These are phyloP conservation scores for Prietella phreatophila DNA, from an alignment of 2,113 vertebrate genomes.

Conservation along the genomic window DNA sequence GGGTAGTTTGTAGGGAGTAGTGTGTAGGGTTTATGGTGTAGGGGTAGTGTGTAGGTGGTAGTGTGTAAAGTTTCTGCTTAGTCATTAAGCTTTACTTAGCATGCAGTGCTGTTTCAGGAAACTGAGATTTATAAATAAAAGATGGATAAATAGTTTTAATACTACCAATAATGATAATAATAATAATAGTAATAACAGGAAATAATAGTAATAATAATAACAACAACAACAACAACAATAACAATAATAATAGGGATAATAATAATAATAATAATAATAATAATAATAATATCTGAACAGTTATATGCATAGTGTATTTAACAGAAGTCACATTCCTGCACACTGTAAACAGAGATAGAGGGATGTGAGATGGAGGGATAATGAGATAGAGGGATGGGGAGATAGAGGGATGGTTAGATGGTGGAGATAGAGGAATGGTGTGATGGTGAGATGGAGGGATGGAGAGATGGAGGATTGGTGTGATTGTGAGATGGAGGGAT, in stretches of 20 bases:
- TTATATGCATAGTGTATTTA: not conserved
- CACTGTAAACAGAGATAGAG: too few relatives aligned
- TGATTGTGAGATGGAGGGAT: too few relatives aligned
- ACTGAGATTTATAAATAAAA: not conserved
- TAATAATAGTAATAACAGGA: not conserved
- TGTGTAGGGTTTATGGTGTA: not conserved
- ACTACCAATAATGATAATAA: not conserved
- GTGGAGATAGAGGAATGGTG: too few relatives aligned
- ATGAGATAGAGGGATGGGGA: too few relatives aligned
- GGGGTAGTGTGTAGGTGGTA: too few relatives aligned
- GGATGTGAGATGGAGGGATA: too few relatives aligned
- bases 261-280: not conserved
- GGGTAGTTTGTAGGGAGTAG: too few relatives aligned
- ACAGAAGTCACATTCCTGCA: not conserved
- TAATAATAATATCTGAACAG: not conserved
- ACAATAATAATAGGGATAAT: not conserved
- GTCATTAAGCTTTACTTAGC: not conserved
- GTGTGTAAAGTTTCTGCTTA: not conserved
- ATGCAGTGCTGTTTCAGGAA: not conserved
- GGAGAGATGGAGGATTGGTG: too few relatives aligned
- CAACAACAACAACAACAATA: not conserved
- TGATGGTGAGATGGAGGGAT: too few relatives aligned
- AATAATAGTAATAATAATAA: not conserved
- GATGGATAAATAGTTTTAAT: not conserved
- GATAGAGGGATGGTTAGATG: too few relatives aligned